phyloP scores from a whole-genome alignment of 2,113 vertebrate genomes.

The Passer domesticus region DNA sequence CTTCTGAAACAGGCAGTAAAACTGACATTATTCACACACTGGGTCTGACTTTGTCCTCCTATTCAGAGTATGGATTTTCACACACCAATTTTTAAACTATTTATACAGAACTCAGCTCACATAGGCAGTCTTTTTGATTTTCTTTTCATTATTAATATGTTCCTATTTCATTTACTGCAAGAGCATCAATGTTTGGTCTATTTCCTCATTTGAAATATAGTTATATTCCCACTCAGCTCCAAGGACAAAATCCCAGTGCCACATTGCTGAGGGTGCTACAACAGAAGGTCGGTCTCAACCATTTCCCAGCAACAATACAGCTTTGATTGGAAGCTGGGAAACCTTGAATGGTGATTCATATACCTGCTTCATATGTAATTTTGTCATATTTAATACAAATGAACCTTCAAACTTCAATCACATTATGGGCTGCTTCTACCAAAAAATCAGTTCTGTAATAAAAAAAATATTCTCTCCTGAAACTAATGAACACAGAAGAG shows the following conservation, averaged over 20 bases:
- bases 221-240: not conserved
- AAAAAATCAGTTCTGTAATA: not conserved
- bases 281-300: not conserved
- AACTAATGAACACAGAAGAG: conserved; percentile 17
- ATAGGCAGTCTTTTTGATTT: not conserved
- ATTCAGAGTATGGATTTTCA: not conserved
- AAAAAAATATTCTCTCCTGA: conserved; percentile 4
- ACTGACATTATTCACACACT: not conserved
- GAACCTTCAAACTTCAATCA: not conserved
- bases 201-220: not conserved
- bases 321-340: conserved; percentile 19
- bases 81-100: not conserved
- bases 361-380: not conserved
- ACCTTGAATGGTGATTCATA: not conserved
- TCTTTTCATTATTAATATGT: not conserved
- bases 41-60: not conserved
- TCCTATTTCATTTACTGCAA: not conserved
- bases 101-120: not conserved
- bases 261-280: not conserved
- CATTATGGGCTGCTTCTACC: not conserved
- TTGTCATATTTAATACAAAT: conserved; percentile 37
- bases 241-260: not conserved
- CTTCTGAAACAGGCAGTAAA: not conserved
- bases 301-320: not conserved
- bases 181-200: not conserved